phyloP scores from a whole-genome alignment of 2,113 vertebrate genomes.

The Stegastes partitus region DNA sequence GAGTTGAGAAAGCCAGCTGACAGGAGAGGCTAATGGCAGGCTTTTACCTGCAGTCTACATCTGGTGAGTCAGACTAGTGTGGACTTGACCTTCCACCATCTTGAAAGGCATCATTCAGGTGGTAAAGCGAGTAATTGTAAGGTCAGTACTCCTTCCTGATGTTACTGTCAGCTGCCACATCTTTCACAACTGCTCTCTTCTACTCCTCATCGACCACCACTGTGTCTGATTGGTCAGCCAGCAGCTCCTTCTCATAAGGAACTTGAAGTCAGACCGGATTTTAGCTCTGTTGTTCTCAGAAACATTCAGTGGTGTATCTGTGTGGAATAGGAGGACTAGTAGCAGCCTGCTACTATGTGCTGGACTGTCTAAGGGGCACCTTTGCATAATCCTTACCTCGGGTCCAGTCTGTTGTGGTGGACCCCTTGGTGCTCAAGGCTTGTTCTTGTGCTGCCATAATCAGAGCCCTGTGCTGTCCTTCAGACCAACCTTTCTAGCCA shows the following conservation, averaged over 20 bases:
- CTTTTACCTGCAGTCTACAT: too few relatives aligned
- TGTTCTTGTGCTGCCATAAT: background rate
- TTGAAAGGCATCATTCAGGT: too few relatives aligned
- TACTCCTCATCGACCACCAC: too few relatives aligned
- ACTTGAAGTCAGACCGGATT: background rate
- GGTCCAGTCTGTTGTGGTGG: background rate
- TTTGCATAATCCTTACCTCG: background rate
- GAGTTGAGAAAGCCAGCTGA: too few relatives aligned
- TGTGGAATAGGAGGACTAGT: too few relatives aligned
- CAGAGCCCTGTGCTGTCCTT: background rate
- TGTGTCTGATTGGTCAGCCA: background rate
- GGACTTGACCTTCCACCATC: too few relatives aligned
- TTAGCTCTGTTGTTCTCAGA: background rate
- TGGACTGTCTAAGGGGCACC: background rate
- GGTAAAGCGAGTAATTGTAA: too few relatives aligned
- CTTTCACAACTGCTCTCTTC: background rate
- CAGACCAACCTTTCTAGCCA: too few relatives aligned
- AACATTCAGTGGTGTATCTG: background rate
- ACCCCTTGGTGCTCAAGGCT: background rate
- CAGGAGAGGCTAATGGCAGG: too few relatives aligned
- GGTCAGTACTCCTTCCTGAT: background rate
- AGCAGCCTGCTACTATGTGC: background rate
- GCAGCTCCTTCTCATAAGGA: background rate
- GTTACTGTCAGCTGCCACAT: conserved; percentile 2
- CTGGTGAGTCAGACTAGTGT: too few relatives aligned